Evolutionary conservation across 1,140 invertebrate genomes (phyloP).

Genomic region (Drosophila punjabiensis): DNA sequence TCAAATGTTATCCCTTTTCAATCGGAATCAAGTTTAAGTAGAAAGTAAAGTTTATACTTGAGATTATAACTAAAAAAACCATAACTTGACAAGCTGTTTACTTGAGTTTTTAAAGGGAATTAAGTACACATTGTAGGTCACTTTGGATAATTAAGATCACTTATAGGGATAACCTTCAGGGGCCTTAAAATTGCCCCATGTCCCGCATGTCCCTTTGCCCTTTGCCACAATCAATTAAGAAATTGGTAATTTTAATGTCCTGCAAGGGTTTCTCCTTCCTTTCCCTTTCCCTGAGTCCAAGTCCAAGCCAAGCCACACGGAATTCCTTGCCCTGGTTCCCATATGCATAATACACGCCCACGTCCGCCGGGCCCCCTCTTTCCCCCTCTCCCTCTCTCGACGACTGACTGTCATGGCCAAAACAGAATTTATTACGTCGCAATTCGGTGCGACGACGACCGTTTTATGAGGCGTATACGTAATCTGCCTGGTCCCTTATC

Average conservation of each 20-base stretch:
- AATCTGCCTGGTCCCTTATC: constrained; percentile 38
- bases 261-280: background rate
- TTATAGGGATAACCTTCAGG: constrained; percentile 1
- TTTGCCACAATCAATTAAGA: constrained; percentile 26
- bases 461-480: constrained; percentile 56
- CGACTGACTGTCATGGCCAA: constrained; percentile 26
- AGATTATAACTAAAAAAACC: background rate
- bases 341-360: constrained; percentile 36
- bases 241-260: constrained; percentile 23
- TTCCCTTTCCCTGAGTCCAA: background rate
- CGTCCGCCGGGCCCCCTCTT: background rate
- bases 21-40: background rate
- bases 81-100: background rate
- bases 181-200: background rate
- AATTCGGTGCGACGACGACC: constrained; percentile 40
- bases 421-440: constrained; percentile 52
- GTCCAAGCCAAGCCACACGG: background rate
- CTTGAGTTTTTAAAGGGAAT: background rate
- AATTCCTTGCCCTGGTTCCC: constrained; percentile 24
- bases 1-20: background rate
- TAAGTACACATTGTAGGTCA: background rate
- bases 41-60: background rate
- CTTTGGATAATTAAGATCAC: constrained; percentile 6
- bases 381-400: background rate
- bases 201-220: background rate